Base-by-base conservation (phyloP, 2,113 vertebrate species). In the Gopherus evgoodei region DNA sequence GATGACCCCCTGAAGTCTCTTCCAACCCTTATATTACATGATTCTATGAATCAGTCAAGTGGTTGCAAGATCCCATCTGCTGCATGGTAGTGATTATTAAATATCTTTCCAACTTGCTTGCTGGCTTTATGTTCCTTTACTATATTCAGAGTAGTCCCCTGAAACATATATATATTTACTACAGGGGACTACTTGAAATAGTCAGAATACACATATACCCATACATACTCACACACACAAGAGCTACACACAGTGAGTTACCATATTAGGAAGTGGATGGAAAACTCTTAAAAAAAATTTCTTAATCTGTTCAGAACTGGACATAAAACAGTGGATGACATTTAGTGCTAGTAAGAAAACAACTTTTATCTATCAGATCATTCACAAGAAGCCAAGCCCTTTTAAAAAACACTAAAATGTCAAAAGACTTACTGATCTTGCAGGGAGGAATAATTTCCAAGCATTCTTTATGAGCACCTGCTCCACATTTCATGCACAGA, bases 381-480 rank as follows among this genome's bases (percentile, higher is more conserved):
- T 9, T 57, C 69, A 7, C 0, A 2, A 3, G 13, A 79, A 76
- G 47, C 35, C 27, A 2, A 44, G 29, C 59, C 88, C 50, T 24
- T 88, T 42, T 83, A 89, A 0, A 12, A 90, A 42, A 54, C 56
- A 81, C 87, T 81, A 8, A 0, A 56, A 16, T 3, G 11, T 2
- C 22, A 29, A 83, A 7, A 7, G 76, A 99, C 99, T 98, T 98
- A 99, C 99, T 99, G 8, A 99, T 99, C 98, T 99, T 99, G 98
- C 99, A 99, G 97, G 99, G 99, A 69, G 99, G 99, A 93, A 99
- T 99, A 86, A 98, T 98, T 95, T 99, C 99, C 97, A 99, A 98
- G 94, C 99, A 99, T 97, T 99, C 99, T 97, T 99, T 99, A 94
- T 99, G 99, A 3, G 99, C 99, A 44, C 99, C 99, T 0, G 99